These are phyloP conservation scores for Chaetophractus vellerosus DNA, from an alignment of 2,797 vertebrate species.

Conservation along the genomic window DNA sequence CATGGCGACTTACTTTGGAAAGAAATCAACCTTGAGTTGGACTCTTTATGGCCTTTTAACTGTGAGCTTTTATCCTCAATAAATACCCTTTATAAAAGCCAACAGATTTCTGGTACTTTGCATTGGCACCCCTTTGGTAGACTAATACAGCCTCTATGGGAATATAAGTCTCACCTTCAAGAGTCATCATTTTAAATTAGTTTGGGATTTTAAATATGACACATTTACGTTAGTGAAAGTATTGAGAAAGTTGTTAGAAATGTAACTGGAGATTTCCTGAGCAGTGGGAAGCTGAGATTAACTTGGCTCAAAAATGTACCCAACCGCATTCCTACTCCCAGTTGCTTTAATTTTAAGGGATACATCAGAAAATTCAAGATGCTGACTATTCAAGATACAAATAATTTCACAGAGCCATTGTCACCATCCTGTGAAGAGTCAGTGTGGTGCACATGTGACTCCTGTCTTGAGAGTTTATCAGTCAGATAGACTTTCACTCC, in stretches of 20 bases:
- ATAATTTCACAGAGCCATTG: background rate
- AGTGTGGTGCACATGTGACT: rapidly evolving
- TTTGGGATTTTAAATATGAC: slow-evolving; percentile 25
- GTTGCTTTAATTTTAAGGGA: background rate
- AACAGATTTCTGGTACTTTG: no score
- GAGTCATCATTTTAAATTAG: slow-evolving; percentile 54
- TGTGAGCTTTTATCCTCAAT: no score
- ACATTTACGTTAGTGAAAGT: background rate
- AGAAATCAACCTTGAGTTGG: no score
- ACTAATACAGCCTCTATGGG: background rate
- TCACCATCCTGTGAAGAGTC: background rate
- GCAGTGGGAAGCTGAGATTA: background rate
- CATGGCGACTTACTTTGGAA: no score
- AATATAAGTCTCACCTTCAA: slow-evolving; percentile 33
- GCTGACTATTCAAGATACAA: background rate
- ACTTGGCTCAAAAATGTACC: background rate
- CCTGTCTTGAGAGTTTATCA: background rate
- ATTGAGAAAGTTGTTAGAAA: slow-evolving; percentile 14
- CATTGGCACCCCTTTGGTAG: no score
- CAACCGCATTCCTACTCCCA: background rate
- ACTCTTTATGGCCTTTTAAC: no score
- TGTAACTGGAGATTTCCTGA: background rate
- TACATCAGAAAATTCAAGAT: background rate
- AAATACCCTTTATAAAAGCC: no score
- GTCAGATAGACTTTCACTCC: background rate